Percentiles rank a stretch among this genome's conserved stretches.
Conservation (phyloP, 2,888 invertebrate species). For the Drosophila mimica region DNA sequence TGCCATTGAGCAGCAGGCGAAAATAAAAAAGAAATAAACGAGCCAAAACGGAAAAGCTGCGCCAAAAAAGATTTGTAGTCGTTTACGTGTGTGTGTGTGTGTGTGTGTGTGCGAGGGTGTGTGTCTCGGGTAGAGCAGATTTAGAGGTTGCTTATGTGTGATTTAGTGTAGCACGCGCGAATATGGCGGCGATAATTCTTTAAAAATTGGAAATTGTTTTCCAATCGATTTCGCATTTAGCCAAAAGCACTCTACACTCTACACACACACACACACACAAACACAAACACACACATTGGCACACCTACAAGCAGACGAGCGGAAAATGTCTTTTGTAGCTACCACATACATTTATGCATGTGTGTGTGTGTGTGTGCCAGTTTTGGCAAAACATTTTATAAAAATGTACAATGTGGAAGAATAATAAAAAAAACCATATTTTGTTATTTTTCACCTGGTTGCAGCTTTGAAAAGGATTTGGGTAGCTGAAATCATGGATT, state of each 20-base stretch:
- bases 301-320: slow-evolving; percentile 42
- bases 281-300: background rate
- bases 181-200: slow-evolving; percentile 85
- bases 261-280: slow-evolving; percentile 26
- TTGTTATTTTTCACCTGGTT: slow-evolving; percentile 75
- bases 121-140: slow-evolving; percentile 81
- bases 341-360: slow-evolving; percentile 10
- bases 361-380: slow-evolving; percentile 28
- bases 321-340: slow-evolving; percentile 60
- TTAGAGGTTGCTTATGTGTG: slow-evolving; percentile 85
- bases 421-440: slow-evolving; percentile 45
- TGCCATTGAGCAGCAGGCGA: slow-evolving; percentile 57
- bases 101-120: slow-evolving; percentile 32
- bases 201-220: slow-evolving; percentile 85
- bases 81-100: slow-evolving; percentile 31
- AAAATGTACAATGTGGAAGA: slow-evolving; percentile 56
- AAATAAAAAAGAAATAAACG: slow-evolving; percentile 78
- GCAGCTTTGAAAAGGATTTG: slow-evolving; percentile 75
- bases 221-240: slow-evolving; percentile 85
- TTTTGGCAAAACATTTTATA: slow-evolving; percentile 61
- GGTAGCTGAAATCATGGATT: slow-evolving; percentile 72
- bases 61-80: slow-evolving; percentile 15
- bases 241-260: slow-evolving; percentile 75
- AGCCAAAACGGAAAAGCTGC: slow-evolving; percentile 60
- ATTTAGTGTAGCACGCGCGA: slow-evolving; percentile 85